These are phyloP conservation scores for Cyrtonyx montezumae DNA, from an alignment of 2,113 vertebrate genomes.

Conservation along the genomic window DNA sequence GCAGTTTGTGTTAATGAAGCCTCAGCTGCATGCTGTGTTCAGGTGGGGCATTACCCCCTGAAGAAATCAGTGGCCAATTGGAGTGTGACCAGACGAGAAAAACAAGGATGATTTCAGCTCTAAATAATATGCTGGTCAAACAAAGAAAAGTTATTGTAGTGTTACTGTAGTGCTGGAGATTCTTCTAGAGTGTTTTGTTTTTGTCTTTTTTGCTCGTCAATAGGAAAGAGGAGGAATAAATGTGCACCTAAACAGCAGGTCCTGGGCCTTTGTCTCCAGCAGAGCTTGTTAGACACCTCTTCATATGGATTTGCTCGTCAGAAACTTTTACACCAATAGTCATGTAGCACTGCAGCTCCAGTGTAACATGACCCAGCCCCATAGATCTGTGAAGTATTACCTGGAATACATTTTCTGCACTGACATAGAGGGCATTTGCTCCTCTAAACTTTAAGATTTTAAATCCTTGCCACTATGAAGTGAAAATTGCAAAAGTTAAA, in stretches of 20 bases:
- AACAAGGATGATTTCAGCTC: slow-evolving; percentile 2
- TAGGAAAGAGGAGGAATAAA: background rate
- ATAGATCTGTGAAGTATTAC: background rate
- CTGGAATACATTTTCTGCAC: background rate
- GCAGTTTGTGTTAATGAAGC: background rate
- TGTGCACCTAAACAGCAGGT: background rate
- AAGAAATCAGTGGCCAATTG: background rate
- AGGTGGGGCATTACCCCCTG: background rate
- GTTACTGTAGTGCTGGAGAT: background rate
- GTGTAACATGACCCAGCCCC: background rate
- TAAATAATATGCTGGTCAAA: slow-evolving; percentile 4
- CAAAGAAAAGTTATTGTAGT: background rate
- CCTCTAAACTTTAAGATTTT: background rate
- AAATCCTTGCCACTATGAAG: background rate
- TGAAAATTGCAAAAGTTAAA: background rate
- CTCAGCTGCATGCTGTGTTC: background rate
- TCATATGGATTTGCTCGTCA: background rate
- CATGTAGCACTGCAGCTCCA: background rate
- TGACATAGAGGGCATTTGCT: background rate
- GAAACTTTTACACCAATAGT: background rate
- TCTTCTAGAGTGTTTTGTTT: background rate
- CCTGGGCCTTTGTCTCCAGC: background rate
- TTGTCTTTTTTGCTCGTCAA: background rate
- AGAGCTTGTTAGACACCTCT: background rate
- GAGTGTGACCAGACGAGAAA: background rate